These are phyloP conservation scores for Spodoptera frugiperda DNA, from an alignment of 1,140 invertebrate species.

Conservation along the genomic window DNA sequence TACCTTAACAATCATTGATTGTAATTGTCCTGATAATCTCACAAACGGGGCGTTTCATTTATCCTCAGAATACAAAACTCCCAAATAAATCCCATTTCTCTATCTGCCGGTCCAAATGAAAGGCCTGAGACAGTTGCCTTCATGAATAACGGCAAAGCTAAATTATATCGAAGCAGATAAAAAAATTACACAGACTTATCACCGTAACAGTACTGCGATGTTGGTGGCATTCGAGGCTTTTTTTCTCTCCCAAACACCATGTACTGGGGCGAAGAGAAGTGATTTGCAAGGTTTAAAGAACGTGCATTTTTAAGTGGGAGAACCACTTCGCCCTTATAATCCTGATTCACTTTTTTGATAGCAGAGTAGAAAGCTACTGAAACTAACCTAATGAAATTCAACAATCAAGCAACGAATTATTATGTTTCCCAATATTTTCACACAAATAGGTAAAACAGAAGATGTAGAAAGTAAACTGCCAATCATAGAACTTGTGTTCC, in stretches of 20 bases:
- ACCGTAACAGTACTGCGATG: conserved; percentile 47
- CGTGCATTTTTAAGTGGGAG: neutral
- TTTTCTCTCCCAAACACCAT: conserved; percentile 32
- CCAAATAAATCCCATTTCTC: conserved; percentile 3
- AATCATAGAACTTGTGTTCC: too few species aligned
- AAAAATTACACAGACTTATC: conserved; percentile 54
- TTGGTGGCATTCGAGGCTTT: conserved; percentile 48
- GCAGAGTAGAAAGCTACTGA: too few species aligned
- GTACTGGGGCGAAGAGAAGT: conserved; percentile 19
- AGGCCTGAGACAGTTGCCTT: conserved; percentile 31
- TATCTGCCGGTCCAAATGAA: conserved; percentile 18
- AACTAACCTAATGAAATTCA: too few species aligned
- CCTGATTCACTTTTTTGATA: too few species aligned
- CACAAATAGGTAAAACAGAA: too few species aligned
- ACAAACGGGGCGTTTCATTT: too few species aligned
- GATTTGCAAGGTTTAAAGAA: neutral
- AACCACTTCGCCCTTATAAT: too few species aligned
- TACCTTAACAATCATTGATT: too few species aligned
- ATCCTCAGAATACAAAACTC: neutral
- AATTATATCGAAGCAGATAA: conserved; percentile 48
- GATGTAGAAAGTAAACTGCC: too few species aligned
- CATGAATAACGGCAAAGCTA: conserved; percentile 43
- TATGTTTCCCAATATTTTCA: neutral
- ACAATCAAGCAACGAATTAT: neutral
- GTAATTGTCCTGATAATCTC: too few species aligned